phyloP scores from a whole-genome alignment of 2,113 vertebrate genomes.

The Emydocephalus ijimae region DNA sequence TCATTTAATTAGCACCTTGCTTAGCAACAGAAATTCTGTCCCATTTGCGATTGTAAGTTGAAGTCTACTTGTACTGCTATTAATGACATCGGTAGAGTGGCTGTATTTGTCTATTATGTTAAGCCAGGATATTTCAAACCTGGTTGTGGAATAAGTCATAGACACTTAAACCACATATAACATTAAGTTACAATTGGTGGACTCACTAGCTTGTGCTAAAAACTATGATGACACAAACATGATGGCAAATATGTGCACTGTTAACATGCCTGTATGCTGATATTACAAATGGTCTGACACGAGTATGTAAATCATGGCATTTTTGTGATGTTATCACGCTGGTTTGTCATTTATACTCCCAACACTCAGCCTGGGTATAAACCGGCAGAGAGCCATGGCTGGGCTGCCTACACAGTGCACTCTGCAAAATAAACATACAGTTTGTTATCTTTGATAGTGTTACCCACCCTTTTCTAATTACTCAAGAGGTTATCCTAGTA shows the following conservation, averaged over 20 bases:
- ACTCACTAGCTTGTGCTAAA: not conserved
- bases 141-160: not conserved
- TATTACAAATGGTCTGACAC: not conserved
- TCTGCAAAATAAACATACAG: not conserved
- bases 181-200: not conserved
- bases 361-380: not conserved
- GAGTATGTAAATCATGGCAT: not conserved
- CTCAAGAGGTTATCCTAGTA: not conserved
- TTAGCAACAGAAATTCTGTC: not conserved
- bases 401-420: not conserved
- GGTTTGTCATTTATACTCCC: not conserved
- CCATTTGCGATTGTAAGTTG: not conserved
- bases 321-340: not conserved
- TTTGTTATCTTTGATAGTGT: not conserved
- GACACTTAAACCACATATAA: not conserved
- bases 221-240: not conserved
- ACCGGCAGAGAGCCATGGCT: not conserved
- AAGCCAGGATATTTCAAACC: not conserved
- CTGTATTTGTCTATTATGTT: not conserved
- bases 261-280: not conserved
- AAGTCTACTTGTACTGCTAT: not conserved
- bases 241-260: not conserved
- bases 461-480: not conserved
- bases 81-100: not conserved
- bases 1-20: not conserved